phyloP scores from a whole-genome alignment of 2,113 vertebrate genomes.

The Rhynchomys soricoides region DNA sequence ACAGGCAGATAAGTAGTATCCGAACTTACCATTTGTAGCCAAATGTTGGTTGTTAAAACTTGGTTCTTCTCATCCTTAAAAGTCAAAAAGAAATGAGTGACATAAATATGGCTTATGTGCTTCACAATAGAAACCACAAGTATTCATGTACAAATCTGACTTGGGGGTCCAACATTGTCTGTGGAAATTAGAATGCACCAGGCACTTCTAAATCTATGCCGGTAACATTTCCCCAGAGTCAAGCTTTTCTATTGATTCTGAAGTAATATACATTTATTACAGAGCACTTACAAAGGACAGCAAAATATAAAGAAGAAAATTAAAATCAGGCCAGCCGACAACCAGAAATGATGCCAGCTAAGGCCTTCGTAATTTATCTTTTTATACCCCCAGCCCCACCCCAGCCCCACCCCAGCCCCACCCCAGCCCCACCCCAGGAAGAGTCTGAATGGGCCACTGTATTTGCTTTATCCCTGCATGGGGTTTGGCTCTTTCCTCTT shows the following conservation, averaged over 20 bases:
- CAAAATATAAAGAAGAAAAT: constrained; percentile 44
- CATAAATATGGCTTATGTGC: neutral
- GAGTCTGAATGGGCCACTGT: accelerated
- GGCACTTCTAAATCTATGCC: constrained; percentile 5
- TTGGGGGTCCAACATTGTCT: neutral
- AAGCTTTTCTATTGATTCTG: constrained; percentile 42
- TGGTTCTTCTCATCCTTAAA: constrained; percentile 98
- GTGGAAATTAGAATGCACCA: neutral
- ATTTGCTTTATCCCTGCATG: too few relatives aligned
- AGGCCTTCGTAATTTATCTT: neutral
- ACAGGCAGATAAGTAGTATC: neutral
- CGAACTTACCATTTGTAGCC: constrained; percentile 94
- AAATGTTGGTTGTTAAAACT: constrained; percentile 96
- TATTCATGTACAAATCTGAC: neutral
- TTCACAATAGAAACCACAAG: neutral
- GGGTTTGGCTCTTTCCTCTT: neutral
- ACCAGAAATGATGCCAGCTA: neutral
- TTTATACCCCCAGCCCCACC: neutral
- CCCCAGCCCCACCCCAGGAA: accelerated
- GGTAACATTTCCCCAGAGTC: neutral
- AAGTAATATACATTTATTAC: constrained; percentile 22
- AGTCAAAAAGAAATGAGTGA: constrained; percentile 24
- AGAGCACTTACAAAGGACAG: neutral
- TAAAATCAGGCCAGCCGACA: neutral
- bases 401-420: accelerated